Conservation (phyloP, 2,797 vertebrate genomes). For the Oreonectes daqikongensis region DNA sequence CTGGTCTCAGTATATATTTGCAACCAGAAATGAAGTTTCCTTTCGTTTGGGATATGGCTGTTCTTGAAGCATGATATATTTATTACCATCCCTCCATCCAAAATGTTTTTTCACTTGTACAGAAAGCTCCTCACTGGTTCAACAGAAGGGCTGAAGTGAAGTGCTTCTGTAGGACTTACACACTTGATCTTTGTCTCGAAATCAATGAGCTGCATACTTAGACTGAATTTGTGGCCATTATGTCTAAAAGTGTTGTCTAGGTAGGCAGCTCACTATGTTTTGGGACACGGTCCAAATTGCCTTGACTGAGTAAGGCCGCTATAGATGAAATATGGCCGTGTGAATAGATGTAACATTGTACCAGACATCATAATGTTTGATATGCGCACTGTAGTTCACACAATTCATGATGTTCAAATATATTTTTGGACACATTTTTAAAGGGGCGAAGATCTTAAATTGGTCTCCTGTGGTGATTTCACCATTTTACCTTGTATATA, state of each 20-base stretch:
- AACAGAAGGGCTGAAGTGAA: background rate
- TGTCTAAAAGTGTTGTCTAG: background rate
- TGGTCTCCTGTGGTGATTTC: constrained; percentile 15
- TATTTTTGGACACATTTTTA: background rate
- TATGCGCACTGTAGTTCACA: constrained; percentile 18
- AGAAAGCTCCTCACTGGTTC: background rate
- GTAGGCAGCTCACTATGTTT: background rate
- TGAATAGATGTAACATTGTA: background rate
- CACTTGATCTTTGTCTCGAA: background rate
- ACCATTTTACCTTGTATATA: constrained; percentile 19
- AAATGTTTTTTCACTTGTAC: background rate
- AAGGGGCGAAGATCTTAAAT: constrained; percentile 10
- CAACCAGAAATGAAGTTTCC: constrained; percentile 19
- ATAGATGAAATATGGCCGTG: constrained; percentile 6
- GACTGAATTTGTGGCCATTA: background rate
- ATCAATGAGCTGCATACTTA: background rate
- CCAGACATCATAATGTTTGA: background rate
- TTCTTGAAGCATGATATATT: constrained; percentile 9
- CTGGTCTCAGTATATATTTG: constrained; percentile 27
- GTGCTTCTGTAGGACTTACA: background rate
- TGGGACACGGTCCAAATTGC: background rate
- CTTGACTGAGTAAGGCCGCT: constrained; percentile 16
- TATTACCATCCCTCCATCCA: constrained; percentile 3
- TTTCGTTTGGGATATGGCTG: background rate
- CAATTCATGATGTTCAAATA: background rate